These are phyloP conservation scores for Alitta virens DNA, from an alignment of 2,888 invertebrate genomes.

Conservation along the genomic window DNA sequence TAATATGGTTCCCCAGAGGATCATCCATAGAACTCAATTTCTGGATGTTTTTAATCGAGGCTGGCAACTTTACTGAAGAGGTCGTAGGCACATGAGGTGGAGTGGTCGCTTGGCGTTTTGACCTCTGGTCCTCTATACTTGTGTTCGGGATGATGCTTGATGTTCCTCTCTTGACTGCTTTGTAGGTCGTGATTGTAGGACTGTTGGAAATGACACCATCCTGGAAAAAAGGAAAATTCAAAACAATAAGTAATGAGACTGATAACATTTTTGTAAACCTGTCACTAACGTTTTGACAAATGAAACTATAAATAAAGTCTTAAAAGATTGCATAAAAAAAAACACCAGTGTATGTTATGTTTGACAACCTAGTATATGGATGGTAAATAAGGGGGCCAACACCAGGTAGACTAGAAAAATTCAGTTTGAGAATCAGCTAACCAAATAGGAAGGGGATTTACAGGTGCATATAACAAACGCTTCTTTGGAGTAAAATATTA, in stretches of 20 bases:
- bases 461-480: no score
- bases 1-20: constrained; percentile 3
- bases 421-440: no score
- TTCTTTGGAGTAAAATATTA: no score
- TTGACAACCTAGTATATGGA: no score
- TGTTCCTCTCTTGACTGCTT: constrained; percentile 34
- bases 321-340: no score
- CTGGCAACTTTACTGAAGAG: constrained; percentile 23
- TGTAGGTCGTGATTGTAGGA: constrained; percentile 53
- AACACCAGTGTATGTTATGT: no score
- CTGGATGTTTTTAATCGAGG: constrained; percentile 30
- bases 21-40: constrained; percentile 26
- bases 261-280: not conserved
- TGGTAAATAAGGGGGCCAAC: no score
- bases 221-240: constrained; percentile 29
- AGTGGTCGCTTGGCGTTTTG: constrained; percentile 2
- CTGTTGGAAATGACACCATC: constrained; percentile 40
- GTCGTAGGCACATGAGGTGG: not conserved
- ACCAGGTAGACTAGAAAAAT: no score
- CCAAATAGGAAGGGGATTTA: no score
- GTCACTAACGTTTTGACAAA: no score
- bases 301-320: no score
- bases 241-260: not conserved
- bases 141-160: constrained; percentile 13
- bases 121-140: not conserved